These are phyloP conservation scores for Plebejus melissa DNA, from an alignment of 2,888 invertebrate species.

Conservation along the genomic window DNA sequence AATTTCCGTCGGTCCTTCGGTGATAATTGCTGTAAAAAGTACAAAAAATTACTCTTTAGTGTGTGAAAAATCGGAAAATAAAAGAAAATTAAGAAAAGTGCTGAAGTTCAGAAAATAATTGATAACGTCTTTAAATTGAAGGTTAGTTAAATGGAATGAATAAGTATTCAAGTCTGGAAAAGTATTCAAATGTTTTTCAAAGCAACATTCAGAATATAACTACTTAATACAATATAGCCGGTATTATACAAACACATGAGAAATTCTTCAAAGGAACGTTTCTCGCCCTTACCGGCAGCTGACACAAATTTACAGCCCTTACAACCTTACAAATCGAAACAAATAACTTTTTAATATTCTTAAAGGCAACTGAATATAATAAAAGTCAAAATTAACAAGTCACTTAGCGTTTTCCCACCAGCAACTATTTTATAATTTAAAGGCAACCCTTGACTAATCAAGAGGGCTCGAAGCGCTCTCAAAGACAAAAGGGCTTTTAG, in stretches of 20 bases:
- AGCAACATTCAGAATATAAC: not conserved
- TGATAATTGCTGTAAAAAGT: not conserved
- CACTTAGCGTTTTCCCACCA: slow-evolving; percentile 38
- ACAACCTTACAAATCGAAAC: slow-evolving; percentile 10
- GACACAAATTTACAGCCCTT: slow-evolving; percentile 5
- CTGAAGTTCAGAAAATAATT: too few species aligned
- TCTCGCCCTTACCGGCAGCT: slow-evolving; percentile 5
- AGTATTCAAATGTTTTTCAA: not conserved
- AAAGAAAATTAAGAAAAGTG: too few species aligned
- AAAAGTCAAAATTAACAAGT: slow-evolving; percentile 41
- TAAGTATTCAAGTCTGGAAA: too few species aligned
- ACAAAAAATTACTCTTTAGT: not conserved
- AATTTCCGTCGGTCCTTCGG: not conserved
- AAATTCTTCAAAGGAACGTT: not conserved
- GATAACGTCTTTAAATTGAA: too few species aligned
- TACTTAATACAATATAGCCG: not conserved
- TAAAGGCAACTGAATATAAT: not conserved
- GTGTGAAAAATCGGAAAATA: too few species aligned
- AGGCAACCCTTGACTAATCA: slow-evolving; percentile 50
- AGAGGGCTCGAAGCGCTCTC: slow-evolving; percentile 44
- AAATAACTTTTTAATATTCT: slow-evolving; percentile 22
- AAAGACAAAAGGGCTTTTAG: slow-evolving; percentile 66
- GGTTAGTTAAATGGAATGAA: too few species aligned
- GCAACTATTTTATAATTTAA: slow-evolving; percentile 40
- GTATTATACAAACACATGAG: not conserved